Evolutionary conservation across 1,140 invertebrate species (phyloP).

Genomic region (Adelges cooleyi): DNA sequence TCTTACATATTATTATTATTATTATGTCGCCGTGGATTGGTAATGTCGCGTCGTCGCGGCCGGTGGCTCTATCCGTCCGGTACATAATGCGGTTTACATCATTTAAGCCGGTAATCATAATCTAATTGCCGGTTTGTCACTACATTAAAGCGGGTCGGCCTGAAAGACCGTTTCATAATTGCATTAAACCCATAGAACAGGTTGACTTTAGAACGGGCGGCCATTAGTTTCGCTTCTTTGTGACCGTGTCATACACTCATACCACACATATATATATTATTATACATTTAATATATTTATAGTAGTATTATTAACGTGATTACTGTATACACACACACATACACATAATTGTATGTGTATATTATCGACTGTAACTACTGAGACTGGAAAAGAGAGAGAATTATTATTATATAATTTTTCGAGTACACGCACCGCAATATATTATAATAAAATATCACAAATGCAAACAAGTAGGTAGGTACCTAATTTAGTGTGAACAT

Average conservation of each 20-base stretch:
- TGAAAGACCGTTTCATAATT: slow-evolving; percentile 17
- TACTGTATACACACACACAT: too few species aligned
- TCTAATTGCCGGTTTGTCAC: slow-evolving; percentile 16
- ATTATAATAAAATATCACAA: neutral
- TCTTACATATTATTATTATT: too few species aligned
- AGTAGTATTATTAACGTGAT: neutral
- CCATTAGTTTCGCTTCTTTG: slow-evolving; percentile 24
- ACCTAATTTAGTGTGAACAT: slow-evolving; percentile 13
- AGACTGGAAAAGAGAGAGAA: too few species aligned
- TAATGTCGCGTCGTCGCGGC: neutral
- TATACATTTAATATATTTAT: too few species aligned
- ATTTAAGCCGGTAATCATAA: slow-evolving; percentile 17
- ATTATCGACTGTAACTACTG: too few species aligned
- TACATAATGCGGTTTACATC: slow-evolving; percentile 13
- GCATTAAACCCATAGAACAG: slow-evolving; percentile 16
- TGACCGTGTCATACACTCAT: neutral
- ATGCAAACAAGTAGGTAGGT: slow-evolving; percentile 10
- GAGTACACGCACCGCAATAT: neutral
- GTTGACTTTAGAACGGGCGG: slow-evolving; percentile 14
- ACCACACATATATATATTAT: too few species aligned
- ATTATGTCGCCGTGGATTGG: neutral
- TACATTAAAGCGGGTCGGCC: slow-evolving; percentile 5
- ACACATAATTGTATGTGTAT: too few species aligned
- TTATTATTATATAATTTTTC: neutral
- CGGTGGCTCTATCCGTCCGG: neutral